These are phyloP conservation scores for Astur gentilis DNA, from an alignment of 2,113 vertebrate species.

Conservation along the genomic window DNA sequence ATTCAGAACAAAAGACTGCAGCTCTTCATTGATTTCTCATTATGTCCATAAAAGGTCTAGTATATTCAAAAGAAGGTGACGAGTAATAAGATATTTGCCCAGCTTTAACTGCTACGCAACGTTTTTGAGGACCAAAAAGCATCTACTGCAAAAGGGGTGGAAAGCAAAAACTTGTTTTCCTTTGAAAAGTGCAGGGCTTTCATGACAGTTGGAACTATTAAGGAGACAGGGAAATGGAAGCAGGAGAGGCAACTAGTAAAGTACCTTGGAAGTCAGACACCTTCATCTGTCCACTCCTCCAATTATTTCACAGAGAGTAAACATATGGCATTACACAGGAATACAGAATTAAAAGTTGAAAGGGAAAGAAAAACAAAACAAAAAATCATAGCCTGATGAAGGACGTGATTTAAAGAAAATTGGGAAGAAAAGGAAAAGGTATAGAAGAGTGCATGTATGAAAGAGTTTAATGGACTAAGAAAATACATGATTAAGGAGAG, in stretches of 20 bases:
- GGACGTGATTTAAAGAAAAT: neutral
- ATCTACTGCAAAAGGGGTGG: accelerated
- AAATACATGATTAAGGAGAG: neutral
- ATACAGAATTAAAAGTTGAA: neutral
- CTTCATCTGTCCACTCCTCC: neutral
- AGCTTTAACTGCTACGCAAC: neutral
- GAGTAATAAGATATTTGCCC: neutral
- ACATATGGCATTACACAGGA: accelerated
- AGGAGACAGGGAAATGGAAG: neutral
- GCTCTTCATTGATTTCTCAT: neutral
- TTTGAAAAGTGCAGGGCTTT: neutral
- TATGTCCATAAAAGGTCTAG: neutral
- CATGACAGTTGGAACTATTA: accelerated
- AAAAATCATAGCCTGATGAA: neutral
- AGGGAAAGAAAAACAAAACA: neutral
- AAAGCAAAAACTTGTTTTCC: neutral
- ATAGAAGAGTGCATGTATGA: neutral
- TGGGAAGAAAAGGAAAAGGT: neutral
- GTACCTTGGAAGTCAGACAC: neutral
- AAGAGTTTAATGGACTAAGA: neutral
- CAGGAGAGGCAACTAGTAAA: neutral
- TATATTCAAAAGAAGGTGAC: neutral
- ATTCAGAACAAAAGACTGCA: neutral
- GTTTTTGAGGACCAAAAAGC: neutral
- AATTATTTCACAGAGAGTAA: neutral